Percentiles rank a stretch among this genome's conserved stretches.
These are phyloP conservation scores for Eristalis intricaria DNA, from an alignment of 2,888 invertebrate species.

Conservation along the genomic window DNA sequence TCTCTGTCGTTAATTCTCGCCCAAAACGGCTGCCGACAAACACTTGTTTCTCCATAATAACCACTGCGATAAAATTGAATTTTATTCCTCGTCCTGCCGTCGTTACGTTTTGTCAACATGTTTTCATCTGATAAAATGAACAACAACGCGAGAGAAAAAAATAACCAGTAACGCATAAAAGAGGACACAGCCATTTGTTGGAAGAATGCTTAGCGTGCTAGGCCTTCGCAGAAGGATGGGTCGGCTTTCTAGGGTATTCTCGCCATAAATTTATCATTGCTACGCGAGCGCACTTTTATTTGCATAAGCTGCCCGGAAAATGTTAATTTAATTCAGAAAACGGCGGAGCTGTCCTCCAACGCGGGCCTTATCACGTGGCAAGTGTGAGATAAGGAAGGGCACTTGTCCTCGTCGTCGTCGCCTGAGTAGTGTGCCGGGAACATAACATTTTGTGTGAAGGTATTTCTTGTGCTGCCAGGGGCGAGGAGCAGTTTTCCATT, in stretches of 20 bases:
- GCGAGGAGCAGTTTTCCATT: not conserved
- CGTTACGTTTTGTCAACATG: conserved; percentile 23
- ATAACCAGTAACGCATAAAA: not conserved
- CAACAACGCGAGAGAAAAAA: not conserved
- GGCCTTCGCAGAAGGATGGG: not conserved
- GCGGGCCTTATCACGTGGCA: not conserved
- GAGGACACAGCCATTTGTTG: conserved; percentile 7
- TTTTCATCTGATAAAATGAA: conserved; percentile 12
- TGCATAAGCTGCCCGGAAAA: conserved; percentile 47
- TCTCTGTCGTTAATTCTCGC: conserved; percentile 26
- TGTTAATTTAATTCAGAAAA: conserved; percentile 40
- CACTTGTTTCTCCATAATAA: conserved; percentile 3
- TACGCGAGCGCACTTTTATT: conserved; percentile 23
- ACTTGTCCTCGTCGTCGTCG: not conserved
- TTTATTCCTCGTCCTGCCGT: conserved; percentile 11
- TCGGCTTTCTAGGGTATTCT: not conserved
- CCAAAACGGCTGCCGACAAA: not conserved
- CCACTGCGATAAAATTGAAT: conserved; percentile 42
- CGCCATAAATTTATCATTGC: conserved; percentile 35
- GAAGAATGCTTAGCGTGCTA: not conserved
- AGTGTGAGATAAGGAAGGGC: not conserved
- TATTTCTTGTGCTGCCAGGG: not conserved
- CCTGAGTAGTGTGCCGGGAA: not conserved
- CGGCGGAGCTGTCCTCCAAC: not conserved
- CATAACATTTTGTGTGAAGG: not conserved